phyloP scores from a whole-genome alignment of 2,797 vertebrate species.

The Coilia nasus region DNA sequence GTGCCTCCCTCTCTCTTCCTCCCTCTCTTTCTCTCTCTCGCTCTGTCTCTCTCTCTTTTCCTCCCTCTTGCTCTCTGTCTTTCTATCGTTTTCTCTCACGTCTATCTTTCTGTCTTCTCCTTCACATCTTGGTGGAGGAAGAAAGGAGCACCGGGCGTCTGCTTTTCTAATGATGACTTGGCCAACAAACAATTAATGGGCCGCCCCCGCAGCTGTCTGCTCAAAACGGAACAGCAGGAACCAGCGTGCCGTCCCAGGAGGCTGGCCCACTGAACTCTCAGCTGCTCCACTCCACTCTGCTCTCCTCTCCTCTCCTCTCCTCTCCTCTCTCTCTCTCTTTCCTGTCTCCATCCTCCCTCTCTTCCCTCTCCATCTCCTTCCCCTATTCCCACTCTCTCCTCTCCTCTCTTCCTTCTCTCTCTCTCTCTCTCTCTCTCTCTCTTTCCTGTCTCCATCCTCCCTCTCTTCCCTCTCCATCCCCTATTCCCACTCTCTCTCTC shows the following conservation, averaged over 20 bases:
- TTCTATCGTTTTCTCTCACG: constrained; percentile 28
- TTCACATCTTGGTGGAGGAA: constrained; percentile 67
- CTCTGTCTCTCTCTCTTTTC: neutral
- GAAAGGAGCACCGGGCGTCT: constrained; percentile 57
- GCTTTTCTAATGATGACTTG: constrained; percentile 73
- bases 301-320: constrained; percentile 23
- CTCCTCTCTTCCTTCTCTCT: constrained; percentile 1
- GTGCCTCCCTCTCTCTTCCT: constrained; percentile 64
- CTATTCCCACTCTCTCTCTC: neutral
- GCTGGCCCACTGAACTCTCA: constrained; percentile 52
- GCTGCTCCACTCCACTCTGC: constrained; percentile 57
- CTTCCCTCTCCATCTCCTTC: neutral
- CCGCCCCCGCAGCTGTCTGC: constrained; percentile 66
- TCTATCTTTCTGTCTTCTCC: constrained; percentile 53
- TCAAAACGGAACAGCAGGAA: constrained; percentile 63
- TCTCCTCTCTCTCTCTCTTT: constrained; percentile 9
- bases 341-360: neutral
- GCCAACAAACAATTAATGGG: constrained; percentile 76
- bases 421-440: no score
- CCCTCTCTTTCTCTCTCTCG: constrained; percentile 45
- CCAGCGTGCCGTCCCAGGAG: constrained; percentile 53
- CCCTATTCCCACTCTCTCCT: neutral
- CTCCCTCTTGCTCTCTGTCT: constrained; percentile 22
- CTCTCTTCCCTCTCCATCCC: constrained; percentile 54
- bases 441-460: no score